Conservation (phyloP, 1,140 invertebrate genomes). For the Habropoda laboriosa region DNA sequence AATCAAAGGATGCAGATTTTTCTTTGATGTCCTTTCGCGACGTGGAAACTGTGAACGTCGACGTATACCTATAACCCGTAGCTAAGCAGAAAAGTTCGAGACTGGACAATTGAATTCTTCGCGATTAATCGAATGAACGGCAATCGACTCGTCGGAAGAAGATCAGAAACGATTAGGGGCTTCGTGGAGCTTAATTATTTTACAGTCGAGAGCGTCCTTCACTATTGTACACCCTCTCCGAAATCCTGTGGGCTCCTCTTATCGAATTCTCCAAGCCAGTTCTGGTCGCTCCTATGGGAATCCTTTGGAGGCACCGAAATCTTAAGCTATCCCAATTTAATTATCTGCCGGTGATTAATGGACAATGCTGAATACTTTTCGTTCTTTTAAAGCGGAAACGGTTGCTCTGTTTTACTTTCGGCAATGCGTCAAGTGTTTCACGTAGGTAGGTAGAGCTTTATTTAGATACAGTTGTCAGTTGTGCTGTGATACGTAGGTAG, state of each 20-base stretch:
- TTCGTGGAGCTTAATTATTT: conserved; percentile 44
- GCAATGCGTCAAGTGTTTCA: not conserved
- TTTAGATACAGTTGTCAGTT: no score
- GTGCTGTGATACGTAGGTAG: no score
- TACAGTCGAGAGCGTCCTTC: conserved; percentile 42
- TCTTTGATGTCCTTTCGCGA: not conserved
- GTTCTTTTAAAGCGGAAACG: not conserved
- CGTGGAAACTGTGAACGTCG: not conserved
- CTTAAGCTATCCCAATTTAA: conserved; percentile 39
- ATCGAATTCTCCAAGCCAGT: conserved; percentile 46
- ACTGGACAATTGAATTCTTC: conserved; percentile 33
- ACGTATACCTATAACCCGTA: not conserved
- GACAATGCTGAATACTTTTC: not conserved
- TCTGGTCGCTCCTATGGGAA: conserved; percentile 29
- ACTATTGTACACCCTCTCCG: conserved; percentile 37
- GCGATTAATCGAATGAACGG: conserved; percentile 43
- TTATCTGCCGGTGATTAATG: conserved; percentile 19
- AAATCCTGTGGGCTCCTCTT: conserved; percentile 51
- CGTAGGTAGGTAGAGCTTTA: not conserved
- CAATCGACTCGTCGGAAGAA: conserved; percentile 24
- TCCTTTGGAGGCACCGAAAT: conserved; percentile 29
- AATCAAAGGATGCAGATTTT: not conserved
- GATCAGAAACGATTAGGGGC: conserved; percentile 44
- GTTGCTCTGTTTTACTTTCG: no score
- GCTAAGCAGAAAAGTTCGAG: conserved; percentile 22